Evolutionary conservation across 2,888 invertebrate species (phyloP), one percentile per base, ranked within the genome.

Genomic region (Sinohyriopsis cumingii): DNA sequence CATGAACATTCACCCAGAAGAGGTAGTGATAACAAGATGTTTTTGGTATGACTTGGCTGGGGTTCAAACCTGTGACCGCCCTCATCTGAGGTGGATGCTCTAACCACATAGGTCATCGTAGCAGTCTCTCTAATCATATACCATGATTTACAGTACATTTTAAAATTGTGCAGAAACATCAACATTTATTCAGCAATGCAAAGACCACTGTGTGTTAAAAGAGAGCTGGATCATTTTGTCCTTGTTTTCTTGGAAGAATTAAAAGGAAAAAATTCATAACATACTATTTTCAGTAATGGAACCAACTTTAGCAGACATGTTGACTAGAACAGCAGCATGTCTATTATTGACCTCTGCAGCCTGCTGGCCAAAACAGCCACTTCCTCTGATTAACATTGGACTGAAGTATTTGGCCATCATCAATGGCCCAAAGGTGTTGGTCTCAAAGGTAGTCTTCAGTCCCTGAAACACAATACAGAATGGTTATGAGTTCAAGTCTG

Each of bases 251-350:
- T 7, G 33, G 33, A 33, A 33, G 33, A 28, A 33, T 20, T 22
- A 45, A 63, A 20, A 25, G 5, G 24, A 59, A 59, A 22, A 18
- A 25, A 25, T 20, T 15, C 7, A 7, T 57, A 33, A 33, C 69
- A 75, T 75, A 83, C 84, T 81, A 75, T 85, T 86, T 60, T 85
- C 84, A 19, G 82, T 80, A 25, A 84, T 84, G 20, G 84, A 86
- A 3, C 84, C 84, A 24, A 84, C 84, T 79, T 84, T 85, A 55
- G 86, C 87, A 5, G 85, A 85, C 69, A 87, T 86, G 68, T 87
- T 87, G 22, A 83, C 85, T 19, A 87, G 72, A 18, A 86, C 72
- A 25, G 79, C 80, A 6, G 75, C 55, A 67, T 84, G 84, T 22
- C 71, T 65, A 20, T 69, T 57, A 33, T 79, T 78, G 19, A 59